Evolutionary conservation across 1,140 invertebrate genomes (phyloP).

Genomic region (Papilio glaucus): DNA sequence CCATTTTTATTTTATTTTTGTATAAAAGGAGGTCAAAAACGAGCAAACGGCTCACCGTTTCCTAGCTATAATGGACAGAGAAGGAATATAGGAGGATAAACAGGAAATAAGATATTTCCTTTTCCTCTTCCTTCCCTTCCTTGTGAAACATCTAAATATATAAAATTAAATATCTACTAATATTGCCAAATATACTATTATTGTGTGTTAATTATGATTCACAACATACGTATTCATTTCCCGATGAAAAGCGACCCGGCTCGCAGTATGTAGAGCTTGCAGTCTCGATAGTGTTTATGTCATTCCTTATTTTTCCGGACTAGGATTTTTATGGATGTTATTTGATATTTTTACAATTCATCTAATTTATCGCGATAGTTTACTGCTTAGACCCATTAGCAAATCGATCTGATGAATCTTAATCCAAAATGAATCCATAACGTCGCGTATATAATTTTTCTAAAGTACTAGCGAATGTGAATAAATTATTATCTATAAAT

Average conservation of each 20-base stretch:
- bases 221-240: conserved; percentile 1
- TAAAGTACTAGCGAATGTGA: no score
- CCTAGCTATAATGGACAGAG: no score
- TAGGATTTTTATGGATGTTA: neutral
- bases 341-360: neutral
- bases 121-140: no score
- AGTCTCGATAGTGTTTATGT: conserved; percentile 2
- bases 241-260: conserved; percentile 32
- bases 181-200: no score
- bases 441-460: neutral
- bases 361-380: neutral
- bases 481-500: no score
- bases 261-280: conserved; percentile 30
- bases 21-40: no score
- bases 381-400: neutral
- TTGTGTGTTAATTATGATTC: neutral
- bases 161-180: no score
- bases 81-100: no score
- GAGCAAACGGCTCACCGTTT: no score
- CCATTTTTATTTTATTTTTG: no score
- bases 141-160: no score
- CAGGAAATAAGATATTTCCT: no score
- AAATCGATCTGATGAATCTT: neutral
- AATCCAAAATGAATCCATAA: neutral
- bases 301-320: conserved; percentile 1